phyloP scores from a whole-genome alignment of 2,797 vertebrate genomes.

The Pelochelys cantorii region DNA sequence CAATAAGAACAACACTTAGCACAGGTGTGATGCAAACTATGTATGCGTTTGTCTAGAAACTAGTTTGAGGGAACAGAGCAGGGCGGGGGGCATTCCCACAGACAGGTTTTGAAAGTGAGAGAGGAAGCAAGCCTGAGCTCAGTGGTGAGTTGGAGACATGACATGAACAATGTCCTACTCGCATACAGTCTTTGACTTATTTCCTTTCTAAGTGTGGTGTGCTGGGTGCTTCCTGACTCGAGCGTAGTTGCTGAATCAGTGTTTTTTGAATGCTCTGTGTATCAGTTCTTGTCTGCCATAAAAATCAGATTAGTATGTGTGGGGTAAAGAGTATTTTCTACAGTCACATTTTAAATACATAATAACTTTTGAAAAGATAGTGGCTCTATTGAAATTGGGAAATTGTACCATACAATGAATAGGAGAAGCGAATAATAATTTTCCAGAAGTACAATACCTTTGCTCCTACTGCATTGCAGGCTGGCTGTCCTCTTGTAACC shows the following conservation, averaged over 20 bases:
- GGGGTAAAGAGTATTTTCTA: background rate
- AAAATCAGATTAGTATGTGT: background rate
- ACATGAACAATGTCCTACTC: accelerated
- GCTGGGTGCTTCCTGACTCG: background rate
- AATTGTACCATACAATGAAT: background rate
- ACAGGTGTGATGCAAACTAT: background rate
- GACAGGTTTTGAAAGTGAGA: background rate
- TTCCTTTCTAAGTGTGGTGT: background rate
- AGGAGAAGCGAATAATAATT: background rate
- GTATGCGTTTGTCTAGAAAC: background rate
- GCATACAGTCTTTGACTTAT: background rate
- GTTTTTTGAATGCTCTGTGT: background rate
- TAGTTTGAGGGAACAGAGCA: background rate
- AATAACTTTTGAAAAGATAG: background rate
- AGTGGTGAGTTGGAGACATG: background rate
- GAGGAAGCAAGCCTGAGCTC: background rate
- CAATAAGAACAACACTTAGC: background rate
- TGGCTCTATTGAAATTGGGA: background rate
- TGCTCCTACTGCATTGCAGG: background rate
- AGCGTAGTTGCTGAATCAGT: background rate
- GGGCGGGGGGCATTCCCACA: background rate
- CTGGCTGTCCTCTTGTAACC: background rate
- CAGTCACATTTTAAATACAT: background rate
- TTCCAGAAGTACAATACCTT: background rate
- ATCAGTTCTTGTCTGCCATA: background rate